A percentile compares a stretch with the other conserved stretches of the same genome.
Conservation (phyloP, 30 jellyfish, hydroid and myxozoan genomes). For the Thelohanellus kitauei region DNA sequence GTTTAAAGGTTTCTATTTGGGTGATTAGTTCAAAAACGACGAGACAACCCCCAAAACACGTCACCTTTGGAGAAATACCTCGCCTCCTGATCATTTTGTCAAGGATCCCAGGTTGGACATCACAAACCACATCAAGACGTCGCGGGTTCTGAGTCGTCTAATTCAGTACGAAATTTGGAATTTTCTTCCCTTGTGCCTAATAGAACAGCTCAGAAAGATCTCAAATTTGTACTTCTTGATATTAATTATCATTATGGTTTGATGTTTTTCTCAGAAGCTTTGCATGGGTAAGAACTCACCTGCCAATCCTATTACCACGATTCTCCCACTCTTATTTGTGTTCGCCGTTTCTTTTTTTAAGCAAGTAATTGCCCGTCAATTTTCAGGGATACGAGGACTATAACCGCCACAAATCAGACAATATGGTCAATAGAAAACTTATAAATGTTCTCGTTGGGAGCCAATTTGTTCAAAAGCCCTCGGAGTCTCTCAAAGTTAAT, state of each 20-base stretch:
- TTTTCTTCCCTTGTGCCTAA: constrained; percentile 28
- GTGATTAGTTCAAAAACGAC: too few species aligned
- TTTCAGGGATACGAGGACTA: neutral
- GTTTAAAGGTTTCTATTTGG: too few species aligned
- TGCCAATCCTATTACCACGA: constrained; percentile 43
- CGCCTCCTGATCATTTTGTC: too few species aligned
- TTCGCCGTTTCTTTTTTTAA: constrained; percentile 26
- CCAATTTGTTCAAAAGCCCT: too few species aligned
- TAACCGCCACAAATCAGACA: neutral
- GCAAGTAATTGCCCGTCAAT: constrained; percentile 14
- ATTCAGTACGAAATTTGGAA: constrained; percentile 44
- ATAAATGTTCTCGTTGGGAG: neutral
- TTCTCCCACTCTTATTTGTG: constrained; percentile 35
- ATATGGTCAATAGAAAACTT: neutral
- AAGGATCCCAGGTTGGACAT: too few species aligned
- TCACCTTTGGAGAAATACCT: too few species aligned
- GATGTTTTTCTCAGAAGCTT: constrained; percentile 22
- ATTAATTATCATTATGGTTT: constrained; percentile 42
- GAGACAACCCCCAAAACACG: too few species aligned
- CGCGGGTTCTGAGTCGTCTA: too few species aligned
- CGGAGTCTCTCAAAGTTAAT: too few species aligned
- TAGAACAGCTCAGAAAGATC: constrained; percentile 40
- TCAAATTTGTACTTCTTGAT: constrained; percentile 42
- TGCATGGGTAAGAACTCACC: constrained; percentile 30
- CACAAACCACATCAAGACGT: too few species aligned